Evolutionary conservation across 2,888 invertebrate species (phyloP), one percentile per base, ranked within the genome.

Genomic region (Limnephilus marmoratus): DNA sequence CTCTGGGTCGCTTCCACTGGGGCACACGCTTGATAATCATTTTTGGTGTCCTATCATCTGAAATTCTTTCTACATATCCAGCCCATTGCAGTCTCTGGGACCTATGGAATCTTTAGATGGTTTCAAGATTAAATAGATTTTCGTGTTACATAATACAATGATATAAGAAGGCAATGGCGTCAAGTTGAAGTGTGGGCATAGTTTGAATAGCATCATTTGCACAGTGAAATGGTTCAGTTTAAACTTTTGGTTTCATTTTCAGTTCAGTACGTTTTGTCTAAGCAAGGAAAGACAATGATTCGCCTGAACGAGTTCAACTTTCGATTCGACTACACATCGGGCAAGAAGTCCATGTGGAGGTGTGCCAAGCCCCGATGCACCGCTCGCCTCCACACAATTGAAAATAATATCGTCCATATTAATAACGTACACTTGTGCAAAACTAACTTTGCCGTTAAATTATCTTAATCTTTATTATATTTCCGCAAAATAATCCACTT

Each of bases 331-430:
- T 85, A 88, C 31, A 80, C 45, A 1, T 34, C 31, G 9, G 88
- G 89, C 15, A 80, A 34, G 81, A 91, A 83, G 45, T 41, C 89
- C 31, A 37, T 85, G 5, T 92, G 92, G 92, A 91, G 90, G 45
- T 92, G 92, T 45, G 18, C 85, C 18, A 92, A 81, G 41, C 18
- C 18, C 13, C 82, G 91, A 5, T 92, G 92, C 45, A 31, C 24
- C 41, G 93, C 93, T 4, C 85, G 89, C 31, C 41, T 91, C 11
- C 91, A 93, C 49, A 92, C 93, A 18, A 37, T 90, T 4, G 80
- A 83, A n/a, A 53, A 93, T 68, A 90, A 34, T 34, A 88, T 91
- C 37, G 85, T 93, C 29, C 37, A n/a, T 80, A 3, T 80, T 11
- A 89, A 89, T 37, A 81, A 89, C 2, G 5, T 41, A 41, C 41